Conservation (phyloP, 2,113 vertebrate species). For the Protobothrops mucrosquamatus region DNA sequence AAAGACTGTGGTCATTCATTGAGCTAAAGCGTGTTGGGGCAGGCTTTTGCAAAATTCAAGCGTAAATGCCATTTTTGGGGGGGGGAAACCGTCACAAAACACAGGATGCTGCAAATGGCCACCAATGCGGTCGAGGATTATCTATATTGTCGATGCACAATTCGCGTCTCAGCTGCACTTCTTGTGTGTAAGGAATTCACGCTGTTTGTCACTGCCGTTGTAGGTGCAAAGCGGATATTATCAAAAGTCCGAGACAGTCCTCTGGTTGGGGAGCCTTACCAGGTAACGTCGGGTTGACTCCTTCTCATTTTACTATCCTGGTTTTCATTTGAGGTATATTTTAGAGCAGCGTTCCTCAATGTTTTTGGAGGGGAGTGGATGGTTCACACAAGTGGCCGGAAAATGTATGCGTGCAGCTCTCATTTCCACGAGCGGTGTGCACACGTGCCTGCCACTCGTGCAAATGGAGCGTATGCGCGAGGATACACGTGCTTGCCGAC, state of each 20-base stretch:
- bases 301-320: background rate
- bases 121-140: background rate
- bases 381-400: no score
- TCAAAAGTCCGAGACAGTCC: constrained; percentile 68
- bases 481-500: no score
- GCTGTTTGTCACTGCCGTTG: background rate
- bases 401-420: no score
- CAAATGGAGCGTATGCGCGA: no score
- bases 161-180: background rate
- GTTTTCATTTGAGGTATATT: background rate
- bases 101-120: background rate
- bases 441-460: no score
- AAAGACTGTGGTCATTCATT: background rate
- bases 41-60: no score
- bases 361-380: no score
- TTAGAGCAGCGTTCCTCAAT: background rate
- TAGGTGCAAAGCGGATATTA: constrained; percentile 75
- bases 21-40: no score
- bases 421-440: no score
- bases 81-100: no score
- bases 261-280: constrained; percentile 60
- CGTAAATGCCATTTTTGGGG: no score
- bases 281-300: constrained; percentile 42
- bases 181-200: background rate
- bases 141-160: fast-evolving